Evolutionary conservation across 2,888 invertebrate species (phyloP), one percentile per base, ranked within the genome.

Genomic region (Oligia fasciuncula): DNA sequence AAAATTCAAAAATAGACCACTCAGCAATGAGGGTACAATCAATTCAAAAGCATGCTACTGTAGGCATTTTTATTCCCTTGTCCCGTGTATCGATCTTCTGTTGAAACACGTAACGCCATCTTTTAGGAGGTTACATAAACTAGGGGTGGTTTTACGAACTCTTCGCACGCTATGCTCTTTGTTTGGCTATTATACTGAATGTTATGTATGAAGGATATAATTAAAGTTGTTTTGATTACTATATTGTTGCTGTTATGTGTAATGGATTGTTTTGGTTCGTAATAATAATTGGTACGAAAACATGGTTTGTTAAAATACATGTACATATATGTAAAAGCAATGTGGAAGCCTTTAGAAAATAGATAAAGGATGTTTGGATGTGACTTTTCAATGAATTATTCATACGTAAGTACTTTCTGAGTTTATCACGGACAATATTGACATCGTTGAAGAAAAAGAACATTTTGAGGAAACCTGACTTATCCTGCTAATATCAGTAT

Each of bases 101-200:
- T 66, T 76, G 75, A 68, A 60, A 78, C 89, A 77, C 80, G 83
- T 90, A 90, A 84, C 91, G 92, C 91, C 93, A 93, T 92, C 93
- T 92, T 78, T 90, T 86, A 85, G 76, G 79, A 79, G 81, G 89
- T 82, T 68, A 78, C 46, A 79, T 84, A 83, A 81, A 84, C 85
- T 73, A 79, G 72, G 72, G 79, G 72, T 68, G 35, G 66, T 74
- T 86, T 89, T 85, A 89, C 46, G 80, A 76, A 73, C 79, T 74
- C 74, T 79, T 80, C 11, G 66, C 88, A 88, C 86, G 90, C 87
- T 19, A 88, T 65, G 51, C 66, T 77, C 76, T 80, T 85, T 88
- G 84, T 78, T 85, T 81, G 77, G 68, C 46, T 83, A 57, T 73
- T 73, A 40, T 66, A 70, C 54, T 79, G 43, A 75, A 69, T 73